Evolutionary conservation across 64 coral and sea anemone species (phyloP).

Genomic region (Orbicella faveolata): DNA sequence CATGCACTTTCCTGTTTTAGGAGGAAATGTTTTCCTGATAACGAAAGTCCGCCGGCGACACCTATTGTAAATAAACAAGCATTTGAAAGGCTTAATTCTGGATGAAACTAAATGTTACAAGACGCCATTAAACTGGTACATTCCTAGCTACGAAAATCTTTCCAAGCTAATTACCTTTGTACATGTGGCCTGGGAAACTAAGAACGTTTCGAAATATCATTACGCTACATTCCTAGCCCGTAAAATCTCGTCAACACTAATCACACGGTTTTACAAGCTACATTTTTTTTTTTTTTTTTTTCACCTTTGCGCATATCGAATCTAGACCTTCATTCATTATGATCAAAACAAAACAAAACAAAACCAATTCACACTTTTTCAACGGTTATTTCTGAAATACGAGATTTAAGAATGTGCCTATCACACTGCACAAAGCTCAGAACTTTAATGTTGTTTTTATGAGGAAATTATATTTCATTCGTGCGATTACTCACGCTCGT

Average conservation of each 20-base stretch:
- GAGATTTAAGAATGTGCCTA: no score
- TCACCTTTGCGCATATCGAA: no score
- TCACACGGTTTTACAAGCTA: background rate
- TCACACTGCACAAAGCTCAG: no score
- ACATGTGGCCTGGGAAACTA: background rate
- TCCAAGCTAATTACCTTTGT: background rate
- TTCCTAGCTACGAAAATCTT: background rate
- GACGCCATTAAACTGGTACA: background rate
- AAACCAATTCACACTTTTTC: no score
- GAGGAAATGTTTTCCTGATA: background rate
- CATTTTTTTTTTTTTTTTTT: no score
- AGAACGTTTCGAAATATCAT: background rate
- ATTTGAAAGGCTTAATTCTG: background rate
- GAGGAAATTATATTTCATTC: no score
- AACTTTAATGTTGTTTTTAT: no score
- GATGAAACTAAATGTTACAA: background rate
- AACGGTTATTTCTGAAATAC: no score
- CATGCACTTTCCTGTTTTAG: background rate
- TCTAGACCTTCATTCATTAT: no score
- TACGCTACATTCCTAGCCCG: background rate
- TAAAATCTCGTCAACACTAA: background rate
- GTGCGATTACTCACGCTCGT: no score
- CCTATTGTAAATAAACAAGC: background rate
- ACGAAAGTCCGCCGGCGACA: background rate
- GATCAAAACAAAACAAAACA: no score